phyloP scores from a whole-genome alignment of 64 coral and sea anemone genomes.

The Stichodactyla mertensii region DNA sequence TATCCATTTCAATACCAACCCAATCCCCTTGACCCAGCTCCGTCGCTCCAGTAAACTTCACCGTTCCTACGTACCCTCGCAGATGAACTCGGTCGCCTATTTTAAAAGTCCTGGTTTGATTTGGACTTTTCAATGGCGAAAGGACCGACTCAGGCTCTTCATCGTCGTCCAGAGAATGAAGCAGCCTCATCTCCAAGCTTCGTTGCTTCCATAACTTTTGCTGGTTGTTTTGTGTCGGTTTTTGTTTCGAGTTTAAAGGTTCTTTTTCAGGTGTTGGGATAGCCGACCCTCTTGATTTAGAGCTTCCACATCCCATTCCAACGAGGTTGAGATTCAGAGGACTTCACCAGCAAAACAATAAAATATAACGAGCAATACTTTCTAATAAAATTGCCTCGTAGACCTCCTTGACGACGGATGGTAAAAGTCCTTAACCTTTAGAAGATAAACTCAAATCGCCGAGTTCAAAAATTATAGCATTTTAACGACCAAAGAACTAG shows the following conservation, averaged over 20 bases:
- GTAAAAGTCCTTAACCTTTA: background rate
- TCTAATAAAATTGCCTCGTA: background rate
- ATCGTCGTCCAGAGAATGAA: background rate
- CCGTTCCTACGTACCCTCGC: conserved; percentile 54
- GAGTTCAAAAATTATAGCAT: background rate
- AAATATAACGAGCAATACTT: background rate
- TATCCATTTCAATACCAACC: conserved; percentile 72
- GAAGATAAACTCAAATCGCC: background rate
- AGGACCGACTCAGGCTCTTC: background rate
- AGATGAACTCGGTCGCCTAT: conserved; percentile 61
- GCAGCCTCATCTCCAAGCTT: conserved; percentile 11
- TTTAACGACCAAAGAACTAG: background rate
- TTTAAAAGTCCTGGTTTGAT: conserved; percentile 8
- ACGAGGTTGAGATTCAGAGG: background rate
- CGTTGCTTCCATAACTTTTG: conserved; percentile 7
- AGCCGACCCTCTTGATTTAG: background rate
- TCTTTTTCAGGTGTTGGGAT: background rate
- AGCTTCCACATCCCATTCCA: conserved; percentile 8
- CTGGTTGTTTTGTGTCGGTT: background rate
- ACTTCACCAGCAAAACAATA: background rate
- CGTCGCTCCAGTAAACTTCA: conserved; percentile 58
- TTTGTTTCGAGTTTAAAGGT: background rate
- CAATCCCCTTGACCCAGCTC: conserved; percentile 57
- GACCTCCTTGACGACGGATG: background rate
- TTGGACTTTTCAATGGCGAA: background rate